phyloP scores from a whole-genome alignment of 2,113 vertebrate species.

The Smithornis capensis region DNA sequence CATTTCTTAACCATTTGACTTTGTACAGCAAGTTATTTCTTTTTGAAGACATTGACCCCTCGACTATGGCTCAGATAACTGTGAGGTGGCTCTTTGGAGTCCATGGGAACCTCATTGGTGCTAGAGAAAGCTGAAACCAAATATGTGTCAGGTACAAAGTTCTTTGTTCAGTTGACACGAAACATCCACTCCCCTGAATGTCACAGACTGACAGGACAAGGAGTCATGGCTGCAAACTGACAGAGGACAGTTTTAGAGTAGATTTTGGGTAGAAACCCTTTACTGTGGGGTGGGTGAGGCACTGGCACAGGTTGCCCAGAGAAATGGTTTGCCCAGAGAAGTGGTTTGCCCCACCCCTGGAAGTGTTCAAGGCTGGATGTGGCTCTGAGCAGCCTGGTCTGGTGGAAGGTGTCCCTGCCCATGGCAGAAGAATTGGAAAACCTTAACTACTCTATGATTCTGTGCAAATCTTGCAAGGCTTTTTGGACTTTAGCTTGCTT shows the following conservation, averaged over 20 bases:
- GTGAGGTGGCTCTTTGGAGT: background rate
- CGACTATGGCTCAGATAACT: background rate
- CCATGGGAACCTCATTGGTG: background rate
- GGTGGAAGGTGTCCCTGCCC: background rate
- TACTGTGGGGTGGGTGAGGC: rapidly evolving
- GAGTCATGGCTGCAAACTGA: background rate
- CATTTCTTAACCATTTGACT: background rate
- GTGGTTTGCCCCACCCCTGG: background rate
- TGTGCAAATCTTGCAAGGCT: background rate
- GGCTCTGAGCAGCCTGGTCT: rapidly evolving
- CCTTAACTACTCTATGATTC: background rate
- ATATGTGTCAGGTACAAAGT: background rate
- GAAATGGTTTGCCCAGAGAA: background rate
- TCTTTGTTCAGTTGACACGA: background rate
- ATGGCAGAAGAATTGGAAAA: background rate
- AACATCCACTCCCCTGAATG: background rate
- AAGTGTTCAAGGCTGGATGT: rapidly evolving
- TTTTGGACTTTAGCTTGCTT: background rate
- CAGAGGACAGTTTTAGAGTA: too few species aligned
- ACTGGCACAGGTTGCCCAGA: background rate
- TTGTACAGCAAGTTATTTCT: background rate
- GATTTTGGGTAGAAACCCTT: background rate
- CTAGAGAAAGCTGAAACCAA: background rate
- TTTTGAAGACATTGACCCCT: rapidly evolving
- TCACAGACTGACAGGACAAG: background rate